Percentiles rank a stretch among this genome's conserved stretches.
Conservation (phyloP, 2,888 invertebrate species). For the Athripsodes cinereus region DNA sequence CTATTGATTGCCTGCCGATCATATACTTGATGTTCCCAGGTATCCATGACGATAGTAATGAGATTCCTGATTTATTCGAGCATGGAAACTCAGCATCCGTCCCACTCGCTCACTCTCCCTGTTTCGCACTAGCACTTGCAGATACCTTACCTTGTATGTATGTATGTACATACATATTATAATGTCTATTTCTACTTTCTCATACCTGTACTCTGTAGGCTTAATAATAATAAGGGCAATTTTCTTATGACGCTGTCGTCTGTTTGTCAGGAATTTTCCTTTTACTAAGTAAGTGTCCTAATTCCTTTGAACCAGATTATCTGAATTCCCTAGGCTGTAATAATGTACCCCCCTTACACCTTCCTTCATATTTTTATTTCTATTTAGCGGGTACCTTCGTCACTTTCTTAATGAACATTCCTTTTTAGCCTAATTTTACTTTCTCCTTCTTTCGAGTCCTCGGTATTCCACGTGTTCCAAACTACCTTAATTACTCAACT, state of each 20-base stretch:
- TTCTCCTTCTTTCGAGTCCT: too few relatives aligned
- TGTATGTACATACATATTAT: not conserved
- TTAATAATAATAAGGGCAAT: conserved; percentile 2
- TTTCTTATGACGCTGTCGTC: conserved; percentile 2
- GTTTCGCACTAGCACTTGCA: not conserved
- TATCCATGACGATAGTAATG: conserved; percentile 17
- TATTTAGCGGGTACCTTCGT: not conserved
- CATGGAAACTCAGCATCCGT: conserved; percentile 1
- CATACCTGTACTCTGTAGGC: not conserved
- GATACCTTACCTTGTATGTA: not conserved
- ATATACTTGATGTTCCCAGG: conserved; percentile 14
- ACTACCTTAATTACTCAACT: too few relatives aligned
- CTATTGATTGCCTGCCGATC: conserved; percentile 19
- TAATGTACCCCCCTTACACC: not conserved
- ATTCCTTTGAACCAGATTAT: conserved; percentile 2
- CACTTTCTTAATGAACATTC: not conserved
- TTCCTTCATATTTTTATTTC: not conserved
- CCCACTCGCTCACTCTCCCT: not conserved
- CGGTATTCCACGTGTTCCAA: too few relatives aligned
- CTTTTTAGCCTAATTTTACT: not conserved
- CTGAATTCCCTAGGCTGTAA: not conserved
- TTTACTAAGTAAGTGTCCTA: conserved; percentile 1
- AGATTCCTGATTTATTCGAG: conserved; percentile 21
- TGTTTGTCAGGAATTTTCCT: not conserved
- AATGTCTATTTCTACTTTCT: not conserved